Conservation (phyloP, 2,113 vertebrate genomes). For the Calyptomena viridis region DNA sequence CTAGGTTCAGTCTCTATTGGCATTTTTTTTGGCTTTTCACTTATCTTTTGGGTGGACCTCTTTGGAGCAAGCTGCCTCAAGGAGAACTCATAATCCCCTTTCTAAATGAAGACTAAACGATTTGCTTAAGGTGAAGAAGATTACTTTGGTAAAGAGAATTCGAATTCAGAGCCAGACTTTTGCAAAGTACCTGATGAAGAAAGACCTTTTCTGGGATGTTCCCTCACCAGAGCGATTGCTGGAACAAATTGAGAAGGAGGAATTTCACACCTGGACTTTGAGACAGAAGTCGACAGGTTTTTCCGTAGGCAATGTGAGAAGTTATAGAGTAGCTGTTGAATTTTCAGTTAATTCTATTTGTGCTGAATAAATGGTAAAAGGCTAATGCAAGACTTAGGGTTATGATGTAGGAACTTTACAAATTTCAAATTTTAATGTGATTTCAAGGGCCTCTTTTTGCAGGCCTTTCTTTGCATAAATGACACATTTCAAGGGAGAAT, state of each 20-base stretch:
- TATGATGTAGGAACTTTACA: neutral
- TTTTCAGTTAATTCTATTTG: neutral
- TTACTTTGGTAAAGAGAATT: neutral
- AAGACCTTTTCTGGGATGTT: conserved; percentile 19
- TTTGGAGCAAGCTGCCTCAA: neutral
- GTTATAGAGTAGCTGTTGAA: conserved; percentile 8
- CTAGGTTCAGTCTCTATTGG: conserved; percentile 43
- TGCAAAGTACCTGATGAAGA: neutral
- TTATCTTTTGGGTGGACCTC: conserved; percentile 41
- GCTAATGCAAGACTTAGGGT: neutral
- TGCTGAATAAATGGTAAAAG: conserved; percentile 1
- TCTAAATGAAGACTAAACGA: neutral
- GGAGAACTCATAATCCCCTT: neutral
- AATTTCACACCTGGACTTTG: conserved; percentile 40
- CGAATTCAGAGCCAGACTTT: neutral
- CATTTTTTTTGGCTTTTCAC: conserved; percentile 44
- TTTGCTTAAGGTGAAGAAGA: neutral
- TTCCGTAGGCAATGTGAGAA: conserved; percentile 5
- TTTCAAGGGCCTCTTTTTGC: neutral
- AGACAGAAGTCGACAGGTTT: conserved; percentile 15
- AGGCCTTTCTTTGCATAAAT: neutral
- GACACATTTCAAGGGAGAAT: neutral
- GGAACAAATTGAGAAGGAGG: conserved; percentile 10
- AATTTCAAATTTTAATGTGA: neutral
- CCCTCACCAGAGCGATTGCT: neutral